These are phyloP conservation scores for Sitodiplosis mosellana DNA, from an alignment of 1,140 invertebrate genomes.

Conservation along the genomic window DNA sequence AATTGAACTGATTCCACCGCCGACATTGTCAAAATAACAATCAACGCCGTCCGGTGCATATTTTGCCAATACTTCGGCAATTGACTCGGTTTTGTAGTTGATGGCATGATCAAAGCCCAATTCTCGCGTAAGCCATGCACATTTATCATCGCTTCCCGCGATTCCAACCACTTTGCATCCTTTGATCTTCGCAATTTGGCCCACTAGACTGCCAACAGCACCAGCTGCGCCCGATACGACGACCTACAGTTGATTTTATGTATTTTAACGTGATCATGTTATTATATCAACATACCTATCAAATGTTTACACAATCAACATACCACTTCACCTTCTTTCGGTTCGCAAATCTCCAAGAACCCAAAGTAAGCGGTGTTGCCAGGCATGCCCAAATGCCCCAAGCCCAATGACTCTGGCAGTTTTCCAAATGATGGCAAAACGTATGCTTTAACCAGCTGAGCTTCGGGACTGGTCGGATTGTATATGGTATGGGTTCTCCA, in stretches of 20 bases:
- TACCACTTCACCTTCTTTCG: constrained; percentile 45
- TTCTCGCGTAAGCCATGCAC: constrained; percentile 42
- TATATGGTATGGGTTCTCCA: constrained; percentile 33
- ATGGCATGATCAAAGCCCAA: constrained; percentile 49
- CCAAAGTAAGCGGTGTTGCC: constrained; percentile 56
- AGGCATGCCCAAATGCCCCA: constrained; percentile 22
- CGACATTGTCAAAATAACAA: constrained; percentile 51
- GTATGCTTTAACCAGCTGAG: constrained; percentile 7
- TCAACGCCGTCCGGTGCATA: constrained; percentile 43
- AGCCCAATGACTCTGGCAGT: constrained; percentile 14
- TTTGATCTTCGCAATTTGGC: constrained; percentile 55
- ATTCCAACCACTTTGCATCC: constrained; percentile 50
- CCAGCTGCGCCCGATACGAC: constrained; percentile 46
- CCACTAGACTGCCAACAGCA: constrained; percentile 49
- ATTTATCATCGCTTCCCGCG: constrained; percentile 48
- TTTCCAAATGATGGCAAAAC: constrained; percentile 19
- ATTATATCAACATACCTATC: no score
- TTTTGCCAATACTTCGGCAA: constrained; percentile 31
- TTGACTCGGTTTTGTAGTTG: constrained; percentile 47
- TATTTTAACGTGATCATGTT: no score
- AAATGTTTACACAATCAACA: no score
- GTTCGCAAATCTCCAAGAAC: constrained; percentile 44
- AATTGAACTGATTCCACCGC: constrained; percentile 37
- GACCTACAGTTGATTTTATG: no score
- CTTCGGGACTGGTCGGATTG: constrained; percentile 7